Percentiles rank a stretch among this genome's conserved stretches.
Conservation (phyloP, 1,140 invertebrate genomes). For the Cydia strobilella region DNA sequence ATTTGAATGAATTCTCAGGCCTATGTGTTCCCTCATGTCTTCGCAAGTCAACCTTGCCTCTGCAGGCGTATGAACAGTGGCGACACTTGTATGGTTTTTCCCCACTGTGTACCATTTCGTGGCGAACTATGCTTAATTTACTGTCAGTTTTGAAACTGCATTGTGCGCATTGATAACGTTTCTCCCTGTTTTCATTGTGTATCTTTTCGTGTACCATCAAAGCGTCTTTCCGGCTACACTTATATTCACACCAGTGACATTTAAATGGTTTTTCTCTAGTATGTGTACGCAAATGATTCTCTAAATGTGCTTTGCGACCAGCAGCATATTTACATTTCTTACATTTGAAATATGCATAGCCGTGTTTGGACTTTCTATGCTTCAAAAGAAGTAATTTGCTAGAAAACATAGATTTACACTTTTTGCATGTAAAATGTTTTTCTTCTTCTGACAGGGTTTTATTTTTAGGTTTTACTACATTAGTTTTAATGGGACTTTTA, state of each 20-base stretch:
- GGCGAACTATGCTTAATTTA: slow-evolving; percentile 32
- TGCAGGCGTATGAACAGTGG: background rate
- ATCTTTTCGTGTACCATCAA: slow-evolving; percentile 18
- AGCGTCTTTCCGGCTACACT: background rate
- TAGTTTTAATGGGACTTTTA: background rate
- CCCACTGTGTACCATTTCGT: slow-evolving; percentile 49
- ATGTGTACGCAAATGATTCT: slow-evolving; percentile 43
- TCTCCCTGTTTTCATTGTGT: slow-evolving; percentile 13
- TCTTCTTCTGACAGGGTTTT: background rate
- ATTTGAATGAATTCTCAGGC: background rate
- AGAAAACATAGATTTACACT: slow-evolving; percentile 1
- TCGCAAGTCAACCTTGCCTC: background rate
- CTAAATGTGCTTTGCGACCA: slow-evolving; percentile 12
- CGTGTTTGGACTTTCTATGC: background rate
- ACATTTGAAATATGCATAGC: background rate
- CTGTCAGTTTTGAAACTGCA: background rate
- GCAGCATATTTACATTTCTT: background rate
- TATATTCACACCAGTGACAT: slow-evolving; percentile 58
- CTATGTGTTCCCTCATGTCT: background rate
- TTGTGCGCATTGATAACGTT: slow-evolving; percentile 1
- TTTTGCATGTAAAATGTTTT: slow-evolving; percentile 7
- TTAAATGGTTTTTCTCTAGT: slow-evolving; percentile 48
- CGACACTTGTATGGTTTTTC: slow-evolving; percentile 32
- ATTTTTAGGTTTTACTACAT: background rate
- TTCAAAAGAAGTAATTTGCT: background rate